Conservation (phyloP, 2,797 vertebrate species). For the Phaenicophaeus curvirostris region DNA sequence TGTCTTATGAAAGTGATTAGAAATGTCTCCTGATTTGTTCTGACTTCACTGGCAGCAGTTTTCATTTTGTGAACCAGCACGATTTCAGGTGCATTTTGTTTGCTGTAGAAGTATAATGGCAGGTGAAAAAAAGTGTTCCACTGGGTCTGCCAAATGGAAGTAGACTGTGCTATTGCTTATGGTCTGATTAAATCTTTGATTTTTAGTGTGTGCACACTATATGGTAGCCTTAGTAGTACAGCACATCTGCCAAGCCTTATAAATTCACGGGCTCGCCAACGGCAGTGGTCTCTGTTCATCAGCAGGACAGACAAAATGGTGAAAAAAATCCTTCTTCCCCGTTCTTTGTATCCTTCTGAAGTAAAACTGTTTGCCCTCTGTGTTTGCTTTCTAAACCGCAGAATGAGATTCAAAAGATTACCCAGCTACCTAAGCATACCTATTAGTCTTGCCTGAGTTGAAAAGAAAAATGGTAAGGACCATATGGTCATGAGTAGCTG, state of each 20-base stretch:
- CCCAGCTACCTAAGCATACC: background rate
- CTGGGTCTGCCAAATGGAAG: background rate
- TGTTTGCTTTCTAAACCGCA: background rate
- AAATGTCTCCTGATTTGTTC: background rate
- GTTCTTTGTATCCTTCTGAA: background rate
- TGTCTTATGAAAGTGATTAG: background rate
- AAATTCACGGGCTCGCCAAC: background rate
- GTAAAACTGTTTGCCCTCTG: background rate
- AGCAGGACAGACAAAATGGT: background rate
- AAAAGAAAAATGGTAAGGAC: background rate
- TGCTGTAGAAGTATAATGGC: background rate
- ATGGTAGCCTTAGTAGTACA: background rate
- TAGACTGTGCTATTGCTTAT: background rate
- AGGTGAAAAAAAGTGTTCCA: background rate
- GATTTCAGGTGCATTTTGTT: rapidly evolving
- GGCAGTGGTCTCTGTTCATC: background rate
- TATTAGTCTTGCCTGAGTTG: background rate
- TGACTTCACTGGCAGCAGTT: background rate
- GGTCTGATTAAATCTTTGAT: background rate
- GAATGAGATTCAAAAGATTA: background rate
- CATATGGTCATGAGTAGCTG: background rate
- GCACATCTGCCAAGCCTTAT: background rate
- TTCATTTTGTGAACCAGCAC: background rate
- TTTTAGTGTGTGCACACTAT: background rate
- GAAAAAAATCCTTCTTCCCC: background rate